Evolutionary conservation across 2,797 vertebrate species (phyloP), one percentile per base, ranked within the genome.

Genomic region (Falco peregrinus): DNA sequence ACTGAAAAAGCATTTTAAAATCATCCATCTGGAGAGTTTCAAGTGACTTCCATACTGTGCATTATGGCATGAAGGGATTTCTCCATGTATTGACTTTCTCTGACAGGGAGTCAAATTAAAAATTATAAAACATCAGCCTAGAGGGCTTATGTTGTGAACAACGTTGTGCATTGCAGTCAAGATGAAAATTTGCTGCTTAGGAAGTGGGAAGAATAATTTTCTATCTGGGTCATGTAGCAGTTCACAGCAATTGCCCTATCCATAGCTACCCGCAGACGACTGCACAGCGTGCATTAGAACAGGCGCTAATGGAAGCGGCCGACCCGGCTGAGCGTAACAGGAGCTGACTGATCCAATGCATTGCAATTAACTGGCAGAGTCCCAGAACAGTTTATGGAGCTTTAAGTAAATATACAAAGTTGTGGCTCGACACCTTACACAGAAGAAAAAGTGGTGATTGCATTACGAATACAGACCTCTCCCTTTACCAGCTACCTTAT

Each of bases 101-200:
- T 67, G 29, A 65, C 26, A 39, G 8, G 0, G 7, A 77, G 25
- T 14, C 11, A 4, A 83, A 83, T 53, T n/a, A 17, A 8, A 92
- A 74, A 65, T n/a, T 2, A 4, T 1, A n/a, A 71, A 17, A 45
- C 54, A 20, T 76, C 60, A 53, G 19, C n/a, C 56, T 18, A 51
- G 45, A 87, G 29, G 13, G 41, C 41, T 89, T 2, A 1, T 26
- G 33, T 69, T 68, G 6, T 4, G 7, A 84, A 69, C 0, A 0
- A 31, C 50, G 18, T 3, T 15, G 65, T 16, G 41, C 15, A 13
- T 4, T 41, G 29, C 48, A 68, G 69, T 26, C 76, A 64, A 65
- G 63, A 57, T 4, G 24, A 89, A 68, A 54, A 45, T 64, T 54
- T 75, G 28, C 78, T 57, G 64, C 59, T 39, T 39, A n/a, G 31